Base-by-base conservation (phyloP, 2,797 vertebrate genomes). In the Ctenochaetus hawaiiensis region DNA sequence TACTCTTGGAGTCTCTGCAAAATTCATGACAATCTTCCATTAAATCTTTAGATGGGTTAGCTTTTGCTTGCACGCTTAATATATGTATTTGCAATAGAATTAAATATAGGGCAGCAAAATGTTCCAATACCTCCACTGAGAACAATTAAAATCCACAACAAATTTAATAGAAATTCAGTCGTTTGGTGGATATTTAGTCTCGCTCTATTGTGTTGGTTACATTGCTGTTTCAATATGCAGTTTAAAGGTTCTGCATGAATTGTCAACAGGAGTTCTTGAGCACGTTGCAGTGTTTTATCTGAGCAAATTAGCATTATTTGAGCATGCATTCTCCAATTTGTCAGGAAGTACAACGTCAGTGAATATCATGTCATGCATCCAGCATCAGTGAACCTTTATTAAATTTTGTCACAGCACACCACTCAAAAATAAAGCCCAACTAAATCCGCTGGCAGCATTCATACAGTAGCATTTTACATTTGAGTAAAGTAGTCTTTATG, bases 401-500 rank as follows among this genome's bases (percentile, higher is more conserved):
- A 6, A 16, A 43, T 22, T 49, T 45, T 51, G 4, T 67, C 34
- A 12, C 12, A 20, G 2, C 2, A 2, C 8, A 23, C 16, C 49
- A 34, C n/a, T 63, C 20, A 69, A 16, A 37, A 59, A 20, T 59
- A 12, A 63, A 63, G 4, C 10, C 58, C 6, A 6, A 18, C 26
- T 18, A 20, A 57, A 69, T 51, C 30, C 9, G 20, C 37, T 58
- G 34, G 54, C n/a, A 60, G 41, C 30, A 30, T 71, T 67, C 26
- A 70, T 44, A 76, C 30, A n/a, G 22, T 26, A 22, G 44, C 17
- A 43, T 72, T 81, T 68, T 22, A 67, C 54, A 43, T 72, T 56
- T 43, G 41, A 73, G 22, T 72, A 78, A 61, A 30, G 23, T 30
- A 20, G 48, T 66, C 63, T 78, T 60, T 70, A 70, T 72, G 39